Conservation (phyloP, 1,140 invertebrate species). For the Sycophila sp. region DNA sequence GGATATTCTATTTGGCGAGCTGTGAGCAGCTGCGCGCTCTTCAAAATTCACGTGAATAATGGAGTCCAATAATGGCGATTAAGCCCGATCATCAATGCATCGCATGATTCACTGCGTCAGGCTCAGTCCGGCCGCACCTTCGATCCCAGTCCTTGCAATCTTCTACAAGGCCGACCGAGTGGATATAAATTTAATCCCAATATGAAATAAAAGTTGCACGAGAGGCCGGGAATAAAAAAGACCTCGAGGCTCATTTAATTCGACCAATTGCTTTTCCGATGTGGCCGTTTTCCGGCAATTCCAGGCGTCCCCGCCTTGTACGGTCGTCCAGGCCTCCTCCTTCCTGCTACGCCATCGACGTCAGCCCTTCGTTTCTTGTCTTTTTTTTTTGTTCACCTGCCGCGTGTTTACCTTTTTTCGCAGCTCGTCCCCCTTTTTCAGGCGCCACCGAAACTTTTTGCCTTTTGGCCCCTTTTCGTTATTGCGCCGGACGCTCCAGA, state of each 20-base stretch:
- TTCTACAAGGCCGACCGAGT: background rate
- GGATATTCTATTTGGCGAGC: too few relatives aligned
- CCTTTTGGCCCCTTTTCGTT: constrained; percentile 5
- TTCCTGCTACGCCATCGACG: background rate
- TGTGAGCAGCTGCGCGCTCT: too few relatives aligned
- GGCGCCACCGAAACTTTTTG: constrained; percentile 7
- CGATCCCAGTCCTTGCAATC: background rate
- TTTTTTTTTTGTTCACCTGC: background rate
- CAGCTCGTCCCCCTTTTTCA: background rate
- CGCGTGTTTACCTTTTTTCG: constrained; percentile 8
- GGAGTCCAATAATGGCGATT: background rate
- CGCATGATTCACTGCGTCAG: background rate
- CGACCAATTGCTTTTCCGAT: constrained; percentile 52
- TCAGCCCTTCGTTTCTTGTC: background rate
- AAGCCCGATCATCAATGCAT: background rate
- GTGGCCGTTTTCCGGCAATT: constrained; percentile 39
- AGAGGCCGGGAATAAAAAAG: background rate
- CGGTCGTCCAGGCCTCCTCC: too few relatives aligned
- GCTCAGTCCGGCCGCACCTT: background rate
- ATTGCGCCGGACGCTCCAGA: constrained; percentile 38
- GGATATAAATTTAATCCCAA: constrained; percentile 5
- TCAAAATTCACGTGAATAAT: background rate
- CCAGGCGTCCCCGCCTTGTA: constrained; percentile 8
- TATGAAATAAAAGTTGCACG: constrained; percentile 12
- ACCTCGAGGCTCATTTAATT: constrained; percentile 41